Percentiles rank a stretch among this genome's conserved stretches.
These are phyloP conservation scores for Sinelater perroti DNA, from an alignment of 2,888 invertebrate genomes.

Conservation along the genomic window DNA sequence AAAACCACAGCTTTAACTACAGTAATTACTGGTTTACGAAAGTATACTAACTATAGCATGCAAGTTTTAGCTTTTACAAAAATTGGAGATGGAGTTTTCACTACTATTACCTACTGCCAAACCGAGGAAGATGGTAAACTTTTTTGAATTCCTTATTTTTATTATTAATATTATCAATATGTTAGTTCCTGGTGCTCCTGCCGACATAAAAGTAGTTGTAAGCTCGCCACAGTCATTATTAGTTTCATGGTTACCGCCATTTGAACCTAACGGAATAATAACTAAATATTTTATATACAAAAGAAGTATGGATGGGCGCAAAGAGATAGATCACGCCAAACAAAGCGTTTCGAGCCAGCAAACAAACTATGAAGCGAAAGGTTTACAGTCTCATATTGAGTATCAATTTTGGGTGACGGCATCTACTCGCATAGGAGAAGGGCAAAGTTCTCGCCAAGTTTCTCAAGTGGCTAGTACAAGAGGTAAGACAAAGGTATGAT, in stretches of 20 bases:
- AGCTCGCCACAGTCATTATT: constrained; percentile 77
- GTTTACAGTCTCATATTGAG: constrained; percentile 73
- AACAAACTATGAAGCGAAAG: constrained; percentile 72
- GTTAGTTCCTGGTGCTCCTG: constrained; percentile 80
- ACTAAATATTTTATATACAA: constrained; percentile 79
- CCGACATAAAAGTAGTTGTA: constrained; percentile 81
- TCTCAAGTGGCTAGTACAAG: constrained; percentile 72
- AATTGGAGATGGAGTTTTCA: constrained; percentile 78
- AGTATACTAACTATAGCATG: constrained; percentile 83
- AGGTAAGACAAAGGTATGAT: constrained; percentile 55
- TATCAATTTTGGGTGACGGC: constrained; percentile 85
- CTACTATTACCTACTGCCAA: constrained; percentile 73
- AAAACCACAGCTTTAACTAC: constrained; percentile 76
- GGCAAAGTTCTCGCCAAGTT: constrained; percentile 74
- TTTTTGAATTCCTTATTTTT: neutral
- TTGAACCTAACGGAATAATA: constrained; percentile 78
- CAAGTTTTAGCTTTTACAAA: constrained; percentile 81
- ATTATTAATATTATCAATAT: too few relatives aligned
- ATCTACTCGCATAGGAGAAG: constrained; percentile 79
- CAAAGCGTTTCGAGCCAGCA: constrained; percentile 71
- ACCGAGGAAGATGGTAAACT: constrained; percentile 81
- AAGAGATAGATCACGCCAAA: constrained; percentile 75
- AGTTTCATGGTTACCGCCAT: constrained; percentile 80
- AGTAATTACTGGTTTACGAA: constrained; percentile 74
- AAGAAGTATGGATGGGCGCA: constrained; percentile 72